Evolutionary conservation across 1,140 invertebrate species (phyloP), one percentile per base, ranked within the genome.

Genomic region (Lepidurus apus): DNA sequence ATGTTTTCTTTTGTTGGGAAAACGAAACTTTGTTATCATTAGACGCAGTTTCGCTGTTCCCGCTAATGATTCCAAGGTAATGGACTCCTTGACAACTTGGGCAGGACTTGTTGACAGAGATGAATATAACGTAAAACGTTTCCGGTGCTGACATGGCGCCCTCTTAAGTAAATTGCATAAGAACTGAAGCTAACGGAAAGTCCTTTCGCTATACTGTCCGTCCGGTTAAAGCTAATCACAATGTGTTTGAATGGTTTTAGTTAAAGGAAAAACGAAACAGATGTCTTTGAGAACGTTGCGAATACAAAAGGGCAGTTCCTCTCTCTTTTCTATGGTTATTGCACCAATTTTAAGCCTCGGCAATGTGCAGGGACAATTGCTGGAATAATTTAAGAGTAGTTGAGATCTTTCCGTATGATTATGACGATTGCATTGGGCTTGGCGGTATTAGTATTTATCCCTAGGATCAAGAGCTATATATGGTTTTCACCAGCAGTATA

Each of bases 31-130:
- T 65, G 53, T 65, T 65, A 65, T 65, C 53, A 65, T 65, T 65
- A 65, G 53, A 65, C 53, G 53, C 53, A 65, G 53, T 65, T 65
- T 65, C 53, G 53, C 13, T 21, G 53, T 65, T 65, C 53, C 17
- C 53, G 53, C 53, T 65, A 65, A 65, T 65, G 53, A 65, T 65
- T 65, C 53, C n/a, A 65, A 65, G 53, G 53, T 65, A 65, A 65
- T 65, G 53, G 53, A 65, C 53, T 65, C 53, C 53, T 65, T 65
- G 53, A 65, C 53, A 65, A 65, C 53, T 65, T 65, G 53, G 53
- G 53, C 53, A 65, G 53, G 53, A 65, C 53, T 65, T 65, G 53
- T 65, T 65, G 53, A 65, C 53, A 65, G 53, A 65, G 53, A 65
- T 21, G 53, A 65, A 65, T 65, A 65, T 65, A 65, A 65, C 53